Evolutionary conservation across 2,888 invertebrate genomes (phyloP).

Genomic region (Troides aeacus): DNA sequence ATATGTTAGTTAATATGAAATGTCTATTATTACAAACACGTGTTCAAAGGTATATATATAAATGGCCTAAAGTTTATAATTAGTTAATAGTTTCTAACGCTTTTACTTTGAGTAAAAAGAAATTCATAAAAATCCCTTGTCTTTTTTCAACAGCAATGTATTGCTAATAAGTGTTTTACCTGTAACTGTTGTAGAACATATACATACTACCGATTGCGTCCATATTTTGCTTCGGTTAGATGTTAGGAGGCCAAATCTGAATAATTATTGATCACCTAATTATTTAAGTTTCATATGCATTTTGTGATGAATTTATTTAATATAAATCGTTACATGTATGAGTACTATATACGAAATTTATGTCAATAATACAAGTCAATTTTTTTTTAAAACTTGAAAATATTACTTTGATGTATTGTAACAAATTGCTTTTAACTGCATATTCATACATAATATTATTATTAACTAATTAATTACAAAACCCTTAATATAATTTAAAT

Average conservation of each 20-base stretch:
- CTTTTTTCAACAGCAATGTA: neutral
- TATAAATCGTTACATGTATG: neutral
- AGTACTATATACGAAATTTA: neutral
- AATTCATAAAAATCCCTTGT: neutral
- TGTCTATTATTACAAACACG: constrained; percentile 53
- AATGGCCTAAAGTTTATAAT: constrained; percentile 24
- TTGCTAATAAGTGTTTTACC: constrained; percentile 16
- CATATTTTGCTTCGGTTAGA: constrained; percentile 21
- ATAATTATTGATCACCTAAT: neutral
- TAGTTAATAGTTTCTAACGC: constrained; percentile 32
- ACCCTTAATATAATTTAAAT: neutral
- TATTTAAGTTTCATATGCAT: neutral
- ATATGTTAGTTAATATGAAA: constrained; percentile 42
- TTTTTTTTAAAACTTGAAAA: neutral
- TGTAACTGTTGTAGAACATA: constrained; percentile 5
- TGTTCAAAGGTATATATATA: constrained; percentile 43
- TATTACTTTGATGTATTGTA: neutral
- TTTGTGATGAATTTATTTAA: neutral
- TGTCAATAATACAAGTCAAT: constrained; percentile 2
- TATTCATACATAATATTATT: neutral
- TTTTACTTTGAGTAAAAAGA: constrained; percentile 34
- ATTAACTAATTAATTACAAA: neutral
- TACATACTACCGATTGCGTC: constrained; percentile 25
- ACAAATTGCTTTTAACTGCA: neutral
- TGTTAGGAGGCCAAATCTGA: neutral